Conservation (phyloP, 2,888 invertebrate species). For the Tuberolachnus salignus region DNA sequence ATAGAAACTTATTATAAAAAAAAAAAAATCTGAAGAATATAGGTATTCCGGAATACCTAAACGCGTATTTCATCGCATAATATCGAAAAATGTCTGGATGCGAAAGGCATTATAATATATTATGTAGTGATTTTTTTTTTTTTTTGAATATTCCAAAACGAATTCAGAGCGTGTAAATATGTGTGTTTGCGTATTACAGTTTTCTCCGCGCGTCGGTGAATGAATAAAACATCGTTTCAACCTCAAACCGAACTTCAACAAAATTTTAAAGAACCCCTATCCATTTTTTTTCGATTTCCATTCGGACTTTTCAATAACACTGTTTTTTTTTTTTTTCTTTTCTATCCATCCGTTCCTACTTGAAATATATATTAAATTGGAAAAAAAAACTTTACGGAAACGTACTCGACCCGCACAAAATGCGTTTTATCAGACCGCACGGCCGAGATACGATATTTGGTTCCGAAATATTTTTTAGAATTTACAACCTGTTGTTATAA, state of each 20-base stretch:
- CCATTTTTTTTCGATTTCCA: background rate
- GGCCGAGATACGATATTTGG: background rate
- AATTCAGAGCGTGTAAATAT: background rate
- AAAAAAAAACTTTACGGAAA: background rate
- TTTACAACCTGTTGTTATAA: too few relatives aligned
- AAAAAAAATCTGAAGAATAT: too few relatives aligned
- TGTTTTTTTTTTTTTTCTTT: too few relatives aligned
- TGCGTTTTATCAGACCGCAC: background rate
- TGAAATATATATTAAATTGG: constrained; percentile 5
- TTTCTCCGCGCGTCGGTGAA: background rate
- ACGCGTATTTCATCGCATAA: too few relatives aligned
- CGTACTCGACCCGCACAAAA: background rate
- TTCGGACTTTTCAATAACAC: background rate
- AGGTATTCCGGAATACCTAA: too few relatives aligned
- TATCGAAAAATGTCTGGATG: background rate
- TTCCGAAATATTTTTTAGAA: background rate
- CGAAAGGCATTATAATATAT: background rate
- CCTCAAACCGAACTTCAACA: background rate
- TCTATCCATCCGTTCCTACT: background rate
- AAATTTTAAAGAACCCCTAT: background rate
- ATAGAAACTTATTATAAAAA: too few relatives aligned
- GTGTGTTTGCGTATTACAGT: constrained; percentile 1
- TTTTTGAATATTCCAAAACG: background rate
- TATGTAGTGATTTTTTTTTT: background rate
- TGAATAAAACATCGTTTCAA: constrained; percentile 25